Evolutionary conservation across 2,113 vertebrate genomes (phyloP), one percentile per base, ranked within the genome.

Genomic region (Hippocampus guttulatus): DNA sequence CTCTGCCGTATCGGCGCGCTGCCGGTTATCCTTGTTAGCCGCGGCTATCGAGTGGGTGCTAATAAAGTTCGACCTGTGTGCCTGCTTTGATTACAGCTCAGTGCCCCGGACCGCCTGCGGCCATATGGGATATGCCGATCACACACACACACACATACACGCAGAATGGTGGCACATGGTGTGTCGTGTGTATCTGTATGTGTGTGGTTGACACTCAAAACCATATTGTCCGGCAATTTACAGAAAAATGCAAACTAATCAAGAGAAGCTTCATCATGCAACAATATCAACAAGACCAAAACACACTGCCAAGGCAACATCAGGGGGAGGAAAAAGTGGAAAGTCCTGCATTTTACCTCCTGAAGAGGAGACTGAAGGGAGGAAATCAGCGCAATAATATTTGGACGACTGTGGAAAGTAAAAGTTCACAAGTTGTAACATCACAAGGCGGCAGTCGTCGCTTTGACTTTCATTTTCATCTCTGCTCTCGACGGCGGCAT

Each of bases 31-130:
- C 74, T 76, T 76, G 81, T 27, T 47, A 65, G 49, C 84, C 75
- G 81, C 74, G 71, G 2, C 0, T 94, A 95, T 95, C 0, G 94
- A 95, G 15, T 74, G 85, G 71, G 55, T 77, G 83, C 88, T 95
- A 95, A 95, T 95, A 93, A 95, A 90, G 87, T 93, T 93, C 91
- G 92, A 93, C 89, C 85, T 92, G 86, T 89, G 74, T 0, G 88
- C 93, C 92, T 89, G 85, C 84, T 92, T 91, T 87, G 88, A 94
- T 94, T 92, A 93, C 80, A 82, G 76, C 78, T 85, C 79, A 75
- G 77, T 80, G 75, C 76, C 79, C 76, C 38, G 33, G 88, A 76
- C 81, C 79, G 88, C 78, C 4, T 33, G 71, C 64, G 81, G 89
- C 87, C 73, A 69, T 72, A 73, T 81, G 82, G 75, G 75, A 76